Base-by-base conservation (phyloP, 1,140 invertebrate genomes). In the Lordiphosa mommai region DNA sequence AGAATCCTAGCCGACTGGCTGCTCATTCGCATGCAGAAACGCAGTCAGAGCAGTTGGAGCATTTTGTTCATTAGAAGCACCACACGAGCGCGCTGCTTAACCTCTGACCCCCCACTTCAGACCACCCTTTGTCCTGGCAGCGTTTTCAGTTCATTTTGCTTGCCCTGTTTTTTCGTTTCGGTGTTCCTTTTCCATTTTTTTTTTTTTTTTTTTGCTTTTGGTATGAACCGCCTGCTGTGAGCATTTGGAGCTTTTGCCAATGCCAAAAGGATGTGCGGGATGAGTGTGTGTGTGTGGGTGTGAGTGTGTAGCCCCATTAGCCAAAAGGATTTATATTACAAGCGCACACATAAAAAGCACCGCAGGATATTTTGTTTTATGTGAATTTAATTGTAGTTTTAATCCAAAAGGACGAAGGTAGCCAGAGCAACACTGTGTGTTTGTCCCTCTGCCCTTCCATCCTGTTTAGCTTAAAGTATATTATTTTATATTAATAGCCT, bases 341-440 rank as follows among this genome's bases (percentile, higher is more conserved):
- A 80, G 61, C 71, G 71, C 61, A 74, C 65, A 74, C 56, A 85
- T 74, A 74, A 80, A 84, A 72, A 68, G 70, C 73, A 80, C 80
- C 80, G 66, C 80, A 86, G 74, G 80, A 85, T 85, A 85, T 79
- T 79, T 79, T 79, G 67, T 74, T 85, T 86, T 79, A 85, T 85
- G 74, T 71, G 80, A 74, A 86, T 85, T 85, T 85, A 85, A 85
- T 85, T 85, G 80, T 86, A 74, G 56, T 85, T 79, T 85, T 74
- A 85, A 73, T 70, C 80, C 57, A 52, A 51, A 59, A 53, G 48
- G 12, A 51, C 33, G 51, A 51, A 58, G 47, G 50, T 60, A 50
- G 38, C 29, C 56, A 50, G 43, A 41, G 41, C 44, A 50, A 32
- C 40, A 12, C 36, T 1, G 13, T 3, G n/a, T 2, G 27, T 14